These are phyloP conservation scores for Reticulitermes lucifugus DNA, from an alignment of 2,888 invertebrate genomes.

Conservation along the genomic window DNA sequence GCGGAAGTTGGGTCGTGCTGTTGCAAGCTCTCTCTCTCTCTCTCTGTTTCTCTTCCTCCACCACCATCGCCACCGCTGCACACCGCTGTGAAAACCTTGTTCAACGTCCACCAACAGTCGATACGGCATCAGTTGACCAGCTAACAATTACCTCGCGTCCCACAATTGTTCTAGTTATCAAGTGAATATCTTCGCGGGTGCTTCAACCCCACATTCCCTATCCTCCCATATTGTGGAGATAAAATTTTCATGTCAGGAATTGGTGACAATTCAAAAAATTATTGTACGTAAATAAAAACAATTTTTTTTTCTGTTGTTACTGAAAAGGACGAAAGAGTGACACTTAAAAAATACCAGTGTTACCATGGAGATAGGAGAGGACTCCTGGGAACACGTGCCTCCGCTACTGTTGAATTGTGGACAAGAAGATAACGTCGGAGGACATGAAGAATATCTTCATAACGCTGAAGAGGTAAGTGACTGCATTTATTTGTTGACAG, in stretches of 20 bases:
- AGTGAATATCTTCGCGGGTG: slow-evolving; percentile 13
- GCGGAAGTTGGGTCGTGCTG: slow-evolving; percentile 39
- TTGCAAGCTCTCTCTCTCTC: slow-evolving; percentile 2
- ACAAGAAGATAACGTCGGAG: slow-evolving; percentile 69
- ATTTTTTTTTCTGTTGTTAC: not conserved
- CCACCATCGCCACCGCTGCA: slow-evolving; percentile 9
- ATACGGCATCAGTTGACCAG: slow-evolving; percentile 12
- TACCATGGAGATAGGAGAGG: slow-evolving; percentile 53
- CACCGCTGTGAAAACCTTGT: not conserved
- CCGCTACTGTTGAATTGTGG: slow-evolving; percentile 62
- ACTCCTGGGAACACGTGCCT: slow-evolving; percentile 69
- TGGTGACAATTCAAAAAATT: too few relatives aligned
- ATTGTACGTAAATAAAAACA: too few relatives aligned
- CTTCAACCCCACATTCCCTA: not conserved
- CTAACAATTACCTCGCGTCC: slow-evolving; percentile 8
- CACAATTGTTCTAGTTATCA: slow-evolving; percentile 10
- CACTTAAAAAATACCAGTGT: slow-evolving; percentile 1
- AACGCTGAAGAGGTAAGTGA: slow-evolving; percentile 55
- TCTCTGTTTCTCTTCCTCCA: not conserved
- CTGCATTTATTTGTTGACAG: too few relatives aligned
- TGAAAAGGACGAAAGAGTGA: not conserved
- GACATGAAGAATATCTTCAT: slow-evolving; percentile 71
- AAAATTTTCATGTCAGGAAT: not conserved
- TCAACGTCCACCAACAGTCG: slow-evolving; percentile 12
- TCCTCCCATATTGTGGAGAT: not conserved